Evolutionary conservation across 2,113 vertebrate species (phyloP).

Genomic region (Nannospalax galili): DNA sequence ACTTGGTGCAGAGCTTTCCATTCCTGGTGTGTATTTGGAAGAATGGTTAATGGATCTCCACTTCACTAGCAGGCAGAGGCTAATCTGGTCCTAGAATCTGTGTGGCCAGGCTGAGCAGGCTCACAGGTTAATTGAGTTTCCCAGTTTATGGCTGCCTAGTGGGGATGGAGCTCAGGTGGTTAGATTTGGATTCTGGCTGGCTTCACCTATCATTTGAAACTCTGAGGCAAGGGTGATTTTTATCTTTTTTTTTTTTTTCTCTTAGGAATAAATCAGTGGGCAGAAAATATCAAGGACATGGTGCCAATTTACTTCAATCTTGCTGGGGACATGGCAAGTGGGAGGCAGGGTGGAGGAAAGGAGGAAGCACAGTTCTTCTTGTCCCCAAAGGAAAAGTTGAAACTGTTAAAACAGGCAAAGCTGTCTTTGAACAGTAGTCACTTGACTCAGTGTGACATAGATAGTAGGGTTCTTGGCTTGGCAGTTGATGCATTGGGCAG

Average conservation of each 20-base stretch:
- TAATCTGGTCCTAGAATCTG: conserved; percentile 81
- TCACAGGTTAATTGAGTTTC: conserved; percentile 79
- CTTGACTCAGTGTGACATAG: neutral
- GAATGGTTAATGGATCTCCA: conserved; percentile 73
- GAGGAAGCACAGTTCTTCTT: neutral
- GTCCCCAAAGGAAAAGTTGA: neutral
- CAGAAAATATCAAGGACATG: conserved; percentile 60
- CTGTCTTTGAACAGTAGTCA: neutral
- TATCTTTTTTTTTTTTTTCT: conserved; percentile 60
- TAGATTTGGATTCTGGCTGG: conserved; percentile 9
- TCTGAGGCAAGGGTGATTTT: conserved; percentile 62
- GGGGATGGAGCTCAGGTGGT: neutral
- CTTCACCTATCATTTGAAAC: conserved; percentile 1
- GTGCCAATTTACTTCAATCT: conserved; percentile 59
- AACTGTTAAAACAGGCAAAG: neutral
- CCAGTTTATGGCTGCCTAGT: conserved; percentile 75
- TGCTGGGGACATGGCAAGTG: neutral
- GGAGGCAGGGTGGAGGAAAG: neutral
- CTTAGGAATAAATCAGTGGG: conserved; percentile 57
- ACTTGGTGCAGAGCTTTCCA: neutral
- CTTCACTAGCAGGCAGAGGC: conserved; percentile 64
- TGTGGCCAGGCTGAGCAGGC: conserved; percentile 39
- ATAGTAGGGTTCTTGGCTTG: neutral
- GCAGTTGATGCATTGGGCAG: neutral
- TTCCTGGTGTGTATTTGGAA: conserved; percentile 13